Evolutionary conservation across 2,113 vertebrate genomes (phyloP), one percentile per base, ranked within the genome.

Genomic region (Pagrus major): DNA sequence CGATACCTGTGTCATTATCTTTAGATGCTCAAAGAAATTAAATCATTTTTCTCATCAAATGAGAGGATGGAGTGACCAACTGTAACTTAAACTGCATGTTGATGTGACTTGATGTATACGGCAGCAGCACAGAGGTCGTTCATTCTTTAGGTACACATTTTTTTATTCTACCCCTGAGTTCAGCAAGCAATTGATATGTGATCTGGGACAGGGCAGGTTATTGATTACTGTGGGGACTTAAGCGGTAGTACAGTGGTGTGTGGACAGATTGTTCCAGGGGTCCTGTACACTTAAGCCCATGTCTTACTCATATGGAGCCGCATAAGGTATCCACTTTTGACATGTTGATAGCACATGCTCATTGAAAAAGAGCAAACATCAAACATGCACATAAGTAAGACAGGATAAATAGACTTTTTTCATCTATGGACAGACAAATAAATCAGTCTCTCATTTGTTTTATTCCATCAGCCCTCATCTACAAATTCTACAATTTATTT

Each of bases 191-290:
- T 90, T 91, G 92, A 91, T 89, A 93, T 89, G 83, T 90, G 89
- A 93, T 89, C 89, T 81, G 56, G 55, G 68, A 84, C 71, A 86
- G 77, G 86, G 79, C 73, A 82, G 84, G 76, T 85, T 88, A 94
- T 93, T 89, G 93, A 94, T 94, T 88, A 85, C 88, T 92, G 89
- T 86, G 81, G 83, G 87, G 87, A 89, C 81, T 76, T 60, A 78
- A 89, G 66, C 60, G n/a, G 74, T 85, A 71, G 64, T 78, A 85
- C 72, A 74, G 58, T 78, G 63, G 70, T 90, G 81, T 86, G 78
- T 76, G 67, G 76, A 80, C 76, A 89, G 84, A 88, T 78, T 81
- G 68, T 89, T 86, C 78, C 59, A 85, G 83, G 74, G 74, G 80
- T 83, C 86, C n/a, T 60, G 55, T 78, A 59, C 74, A 82, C 76